Evolutionary conservation across 2,888 invertebrate genomes (phyloP).

Genomic region (Trichogramma evanescens): DNA sequence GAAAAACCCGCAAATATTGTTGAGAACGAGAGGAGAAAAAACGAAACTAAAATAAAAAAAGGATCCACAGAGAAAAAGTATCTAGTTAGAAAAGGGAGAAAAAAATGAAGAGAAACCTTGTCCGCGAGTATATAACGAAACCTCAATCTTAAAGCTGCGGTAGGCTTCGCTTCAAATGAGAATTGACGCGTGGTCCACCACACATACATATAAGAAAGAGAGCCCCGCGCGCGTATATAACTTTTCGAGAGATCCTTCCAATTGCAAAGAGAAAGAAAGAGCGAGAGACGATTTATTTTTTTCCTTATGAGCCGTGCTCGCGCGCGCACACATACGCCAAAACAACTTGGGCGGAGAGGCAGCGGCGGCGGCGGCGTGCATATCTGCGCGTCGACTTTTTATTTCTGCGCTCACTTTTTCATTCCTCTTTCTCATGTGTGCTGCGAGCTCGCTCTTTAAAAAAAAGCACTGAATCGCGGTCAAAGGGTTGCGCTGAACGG

Average conservation of each 20-base stretch:
- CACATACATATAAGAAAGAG: too few species aligned
- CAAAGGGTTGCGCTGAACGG: background rate
- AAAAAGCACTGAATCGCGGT: slow-evolving; percentile 8
- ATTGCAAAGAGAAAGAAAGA: too few species aligned
- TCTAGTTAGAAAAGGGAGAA: background rate
- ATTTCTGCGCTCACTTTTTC: background rate
- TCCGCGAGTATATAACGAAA: background rate
- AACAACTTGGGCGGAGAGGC: background rate
- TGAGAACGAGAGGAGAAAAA: background rate
- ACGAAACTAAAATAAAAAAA: slow-evolving; percentile 5
- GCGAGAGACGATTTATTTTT: too few species aligned
- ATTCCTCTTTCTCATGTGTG: background rate
- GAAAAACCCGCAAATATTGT: too few species aligned
- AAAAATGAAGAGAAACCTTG: background rate
- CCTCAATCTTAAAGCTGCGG: slow-evolving; percentile 7
- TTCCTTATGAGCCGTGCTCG: too few species aligned
- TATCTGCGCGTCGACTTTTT: background rate
- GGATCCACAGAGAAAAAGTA: background rate
- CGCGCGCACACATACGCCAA: background rate
- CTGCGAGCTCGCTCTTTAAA: background rate
- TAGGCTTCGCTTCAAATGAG: slow-evolving; percentile 14
- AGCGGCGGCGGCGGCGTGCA: background rate
- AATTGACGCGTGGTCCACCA: slow-evolving; percentile 4
- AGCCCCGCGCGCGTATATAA: too few species aligned
- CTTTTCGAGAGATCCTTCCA: too few species aligned